phyloP scores from a whole-genome alignment of 2,113 vertebrate genomes.

The Craseonycteris thonglongyai region DNA sequence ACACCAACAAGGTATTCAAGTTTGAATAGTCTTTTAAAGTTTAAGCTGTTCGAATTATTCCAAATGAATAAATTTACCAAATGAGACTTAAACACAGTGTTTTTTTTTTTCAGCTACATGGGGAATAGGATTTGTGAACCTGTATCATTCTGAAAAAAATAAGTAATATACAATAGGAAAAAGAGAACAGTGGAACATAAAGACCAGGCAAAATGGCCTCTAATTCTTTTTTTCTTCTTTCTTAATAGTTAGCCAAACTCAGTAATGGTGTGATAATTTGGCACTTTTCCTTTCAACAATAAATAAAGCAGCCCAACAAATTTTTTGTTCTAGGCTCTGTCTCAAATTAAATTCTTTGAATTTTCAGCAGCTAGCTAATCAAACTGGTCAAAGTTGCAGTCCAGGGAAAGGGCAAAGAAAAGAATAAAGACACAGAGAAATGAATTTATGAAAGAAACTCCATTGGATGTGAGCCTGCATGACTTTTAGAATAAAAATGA shows the following conservation, averaged over 20 bases:
- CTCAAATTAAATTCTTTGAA: slow-evolving; percentile 15
- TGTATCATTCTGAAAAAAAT: background rate
- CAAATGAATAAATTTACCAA: background rate
- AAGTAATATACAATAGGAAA: background rate
- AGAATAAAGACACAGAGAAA: background rate
- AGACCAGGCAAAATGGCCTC: background rate
- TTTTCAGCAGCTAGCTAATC: background rate
- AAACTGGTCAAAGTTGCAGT: background rate
- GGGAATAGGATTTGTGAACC: background rate
- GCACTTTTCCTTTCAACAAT: background rate
- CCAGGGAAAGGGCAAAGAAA: background rate
- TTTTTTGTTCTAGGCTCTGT: background rate
- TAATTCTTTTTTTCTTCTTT: background rate
- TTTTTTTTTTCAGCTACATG: background rate
- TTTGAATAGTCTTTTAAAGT: background rate
- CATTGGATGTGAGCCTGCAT: background rate
- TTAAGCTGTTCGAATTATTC: background rate
- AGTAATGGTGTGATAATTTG: background rate
- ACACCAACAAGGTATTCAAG: background rate
- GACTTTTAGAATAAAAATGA: slow-evolving; percentile 24
- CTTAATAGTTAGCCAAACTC: background rate
- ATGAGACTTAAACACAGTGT: background rate
- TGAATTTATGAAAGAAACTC: background rate
- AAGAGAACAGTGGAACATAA: background rate
- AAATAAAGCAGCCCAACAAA: background rate